Conservation (phyloP, 2,888 invertebrate genomes). For the Morinoia aosen region DNA sequence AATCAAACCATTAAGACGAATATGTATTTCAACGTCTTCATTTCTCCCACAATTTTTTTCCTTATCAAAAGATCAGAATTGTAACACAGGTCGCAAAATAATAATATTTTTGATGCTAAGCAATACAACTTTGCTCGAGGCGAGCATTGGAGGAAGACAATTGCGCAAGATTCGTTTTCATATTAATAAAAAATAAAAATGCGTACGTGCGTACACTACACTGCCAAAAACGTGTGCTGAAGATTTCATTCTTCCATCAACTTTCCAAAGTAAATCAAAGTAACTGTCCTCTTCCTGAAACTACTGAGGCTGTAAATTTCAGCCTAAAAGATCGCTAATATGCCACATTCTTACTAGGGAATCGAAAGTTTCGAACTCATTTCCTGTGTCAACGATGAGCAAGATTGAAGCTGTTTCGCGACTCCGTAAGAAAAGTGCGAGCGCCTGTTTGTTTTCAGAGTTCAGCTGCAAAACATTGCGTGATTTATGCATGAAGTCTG, state of each 20-base stretch:
- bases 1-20: not conserved
- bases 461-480: not conserved
- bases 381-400: not conserved
- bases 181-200: no score
- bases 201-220: no score
- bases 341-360: not conserved
- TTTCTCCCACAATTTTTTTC: no score
- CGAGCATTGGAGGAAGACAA: no score
- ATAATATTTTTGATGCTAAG: not conserved
- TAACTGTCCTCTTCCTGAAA: not conserved
- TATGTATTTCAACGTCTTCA: not conserved
- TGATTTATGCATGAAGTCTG: conserved; percentile 12
- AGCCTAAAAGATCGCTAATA: not conserved
- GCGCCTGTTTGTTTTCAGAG: not conserved
- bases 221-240: not conserved
- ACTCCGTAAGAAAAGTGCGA: conserved; percentile 12
- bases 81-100: not conserved
- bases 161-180: no score
- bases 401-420: conserved; percentile 4
- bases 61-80: not conserved
- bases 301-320: not conserved
- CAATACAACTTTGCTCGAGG: not conserved
- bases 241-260: not conserved
- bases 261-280: not conserved
- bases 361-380: not conserved